phyloP scores from a whole-genome alignment of 2,888 invertebrate genomes.

The Chloroclysta siterata region DNA sequence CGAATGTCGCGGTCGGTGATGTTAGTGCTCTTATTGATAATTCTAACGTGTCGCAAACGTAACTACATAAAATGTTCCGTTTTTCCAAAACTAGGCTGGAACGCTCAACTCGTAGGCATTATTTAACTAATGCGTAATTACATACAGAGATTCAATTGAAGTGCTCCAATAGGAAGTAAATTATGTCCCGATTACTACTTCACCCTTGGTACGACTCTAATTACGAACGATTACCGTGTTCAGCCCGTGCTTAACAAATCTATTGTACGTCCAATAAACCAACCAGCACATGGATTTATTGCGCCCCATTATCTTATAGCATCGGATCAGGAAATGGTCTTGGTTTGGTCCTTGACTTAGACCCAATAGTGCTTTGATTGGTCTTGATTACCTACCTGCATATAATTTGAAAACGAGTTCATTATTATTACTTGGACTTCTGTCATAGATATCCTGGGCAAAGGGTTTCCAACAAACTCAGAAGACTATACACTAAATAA shows the following conservation, averaged over 20 bases:
- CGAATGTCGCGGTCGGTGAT: too few relatives aligned
- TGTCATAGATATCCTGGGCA: too few relatives aligned
- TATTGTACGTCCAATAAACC: slow-evolving; percentile 26
- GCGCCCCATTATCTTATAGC: slow-evolving; percentile 32
- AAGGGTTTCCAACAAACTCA: too few relatives aligned
- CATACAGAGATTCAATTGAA: background rate
- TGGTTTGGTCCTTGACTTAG: slow-evolving; percentile 1
- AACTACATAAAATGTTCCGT: too few relatives aligned
- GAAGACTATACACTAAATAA: too few relatives aligned
- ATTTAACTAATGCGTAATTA: background rate
- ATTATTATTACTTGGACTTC: too few relatives aligned
- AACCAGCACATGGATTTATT: slow-evolving; percentile 33
- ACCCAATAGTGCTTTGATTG: slow-evolving; percentile 4
- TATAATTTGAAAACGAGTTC: too few relatives aligned
- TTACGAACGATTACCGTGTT: slow-evolving; percentile 25
- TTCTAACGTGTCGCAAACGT: too few relatives aligned
- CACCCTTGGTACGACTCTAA: slow-evolving; percentile 11
- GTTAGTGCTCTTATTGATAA: too few relatives aligned
- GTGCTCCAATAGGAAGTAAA: slow-evolving; percentile 1
- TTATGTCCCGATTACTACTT: slow-evolving; percentile 6
- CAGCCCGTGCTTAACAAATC: slow-evolving; percentile 28
- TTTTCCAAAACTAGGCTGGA: too few relatives aligned
- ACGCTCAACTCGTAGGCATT: too few relatives aligned
- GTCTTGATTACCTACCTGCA: background rate
- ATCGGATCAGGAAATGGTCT: slow-evolving; percentile 9